Evolutionary conservation across 1,140 invertebrate species (phyloP), one percentile per base, ranked within the genome.

Genomic region (Oryctes rhinoceros): DNA sequence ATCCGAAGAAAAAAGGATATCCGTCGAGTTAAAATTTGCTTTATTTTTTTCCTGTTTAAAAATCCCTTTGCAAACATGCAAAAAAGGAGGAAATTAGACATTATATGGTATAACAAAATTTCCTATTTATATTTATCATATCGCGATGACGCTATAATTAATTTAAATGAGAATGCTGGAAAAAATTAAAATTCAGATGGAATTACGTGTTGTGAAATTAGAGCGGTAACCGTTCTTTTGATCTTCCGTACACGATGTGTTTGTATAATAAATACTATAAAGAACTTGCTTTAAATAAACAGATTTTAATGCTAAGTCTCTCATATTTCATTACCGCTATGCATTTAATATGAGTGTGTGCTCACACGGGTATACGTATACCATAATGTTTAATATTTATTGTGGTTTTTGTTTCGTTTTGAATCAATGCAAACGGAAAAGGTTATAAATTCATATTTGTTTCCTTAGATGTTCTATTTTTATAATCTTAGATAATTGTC

Each of bases 241-340:
- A 71, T 71, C 24, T 71, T 71, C 65, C 13, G 15, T n/a, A 62
- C 24, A 71, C 65, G 24, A 37, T 37, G 24, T 15, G n/a, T 35
- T 62, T 62, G 53, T 71, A 15, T 71, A 71, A 71, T 71, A 37
- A 71, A 71, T 71, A 71, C 65, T 35, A 71, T 71, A 71, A 71
- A 37, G 35, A 71, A 37, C 65, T 71, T 37, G 65, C 35, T 71
- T 71, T 35, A 71, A 71, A 71, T 71, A 71, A 71, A 71, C 65
- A 71, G 65, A 71, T 71, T 37, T 24, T 71, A 71, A 71, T 71
- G 65, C 4, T 71, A 35, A 59, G 53, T 18, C 53, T 59, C 20
- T 71, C 65, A 24, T 35, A 71, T 71, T 71, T 71, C 65, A 71
- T 71, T 71, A 15, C 65, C 24, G 13, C 35, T 37, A 71, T 24